Base-by-base conservation (phyloP, 1,140 invertebrate species). In the Dryas iulia region DNA sequence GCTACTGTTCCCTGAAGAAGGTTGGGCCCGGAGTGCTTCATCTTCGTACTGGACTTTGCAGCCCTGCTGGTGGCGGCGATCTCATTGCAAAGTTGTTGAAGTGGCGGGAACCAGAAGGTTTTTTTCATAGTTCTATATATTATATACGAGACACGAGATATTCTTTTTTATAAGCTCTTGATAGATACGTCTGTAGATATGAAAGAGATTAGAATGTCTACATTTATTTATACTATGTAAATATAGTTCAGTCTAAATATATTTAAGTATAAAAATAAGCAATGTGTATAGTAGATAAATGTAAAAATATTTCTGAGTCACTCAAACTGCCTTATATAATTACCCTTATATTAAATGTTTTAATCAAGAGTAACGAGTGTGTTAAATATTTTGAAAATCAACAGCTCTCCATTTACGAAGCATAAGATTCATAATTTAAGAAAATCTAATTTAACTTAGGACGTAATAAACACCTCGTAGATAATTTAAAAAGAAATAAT, bases 1-100 rank as follows among this genome's bases (percentile, higher is more conserved):
- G 61, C 92, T 97, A 69, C 92, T 97, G 66, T 97, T 96, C 82
- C 96, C 96, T 0, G 96, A 97, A 82, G 96, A 97, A 85, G 96
- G 96, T 12, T 97, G 96, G 96, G 96, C 96, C 35, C 93, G 96
- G 65, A 96, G 95, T 72, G 96, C 96, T 21, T 95, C 96, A 26
- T 96, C 96, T 69, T 96, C 95, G 25, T 96, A 97, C 88, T 97
- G 96, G 96, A 95, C 96, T n/a, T 93, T 97, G 71, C 96, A 96
- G 81, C 95, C 96, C 53, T 95, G 95, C 76, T 97, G 96, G 96
- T 97, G 96, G 96, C 95, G 95, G 68, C 92, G 94, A 52, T 95
- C 94, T 72, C 93, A 95, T 11, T 97, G 96, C 90, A 96, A 96
- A 92, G 96, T 97, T 65, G 95, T 96, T 23, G 96, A 97, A 90